Evolutionary conservation across 1,140 invertebrate genomes (phyloP).

Genomic region (Drosophila nannoptera): DNA sequence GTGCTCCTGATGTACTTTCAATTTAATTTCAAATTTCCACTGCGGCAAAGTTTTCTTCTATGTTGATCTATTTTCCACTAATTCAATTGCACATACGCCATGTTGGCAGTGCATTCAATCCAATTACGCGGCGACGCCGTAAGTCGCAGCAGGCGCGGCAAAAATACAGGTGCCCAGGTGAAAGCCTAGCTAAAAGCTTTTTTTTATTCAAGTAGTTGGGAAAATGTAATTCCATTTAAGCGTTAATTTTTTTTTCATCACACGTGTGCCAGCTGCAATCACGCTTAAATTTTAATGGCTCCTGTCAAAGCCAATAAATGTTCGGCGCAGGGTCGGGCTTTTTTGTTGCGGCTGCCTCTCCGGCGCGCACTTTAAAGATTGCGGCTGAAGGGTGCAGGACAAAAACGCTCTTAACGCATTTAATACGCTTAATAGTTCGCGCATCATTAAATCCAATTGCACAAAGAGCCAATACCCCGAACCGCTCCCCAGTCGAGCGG

Average conservation of each 20-base stretch:
- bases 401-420: conserved; percentile 58
- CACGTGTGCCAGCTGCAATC: conserved; percentile 36
- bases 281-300: conserved; percentile 70
- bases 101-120: conserved; percentile 51
- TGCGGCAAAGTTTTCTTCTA: conserved; percentile 15
- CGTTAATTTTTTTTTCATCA: conserved; percentile 43
- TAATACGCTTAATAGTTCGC: conserved; percentile 74
- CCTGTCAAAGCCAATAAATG: conserved; percentile 73
- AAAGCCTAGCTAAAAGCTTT: conserved; percentile 66
- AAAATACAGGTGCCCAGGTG: neutral
- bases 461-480: conserved; percentile 24
- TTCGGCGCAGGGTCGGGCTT: conserved; percentile 31
- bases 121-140: conserved; percentile 35
- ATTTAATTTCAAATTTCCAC: conserved; percentile 61
- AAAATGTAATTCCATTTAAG: conserved; percentile 64
- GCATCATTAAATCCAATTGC: conserved; percentile 71
- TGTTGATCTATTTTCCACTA: conserved; percentile 42
- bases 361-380: conserved; percentile 37
- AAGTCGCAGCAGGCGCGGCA: neutral
- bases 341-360: conserved; percentile 13
- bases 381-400: conserved; percentile 14
- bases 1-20: conserved; percentile 68
- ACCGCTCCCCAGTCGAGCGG: neutral
- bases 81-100: conserved; percentile 60
- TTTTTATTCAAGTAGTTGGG: conserved; percentile 48